Conservation (phyloP, 2,888 invertebrate species). For the Mimachlamys varia region DNA sequence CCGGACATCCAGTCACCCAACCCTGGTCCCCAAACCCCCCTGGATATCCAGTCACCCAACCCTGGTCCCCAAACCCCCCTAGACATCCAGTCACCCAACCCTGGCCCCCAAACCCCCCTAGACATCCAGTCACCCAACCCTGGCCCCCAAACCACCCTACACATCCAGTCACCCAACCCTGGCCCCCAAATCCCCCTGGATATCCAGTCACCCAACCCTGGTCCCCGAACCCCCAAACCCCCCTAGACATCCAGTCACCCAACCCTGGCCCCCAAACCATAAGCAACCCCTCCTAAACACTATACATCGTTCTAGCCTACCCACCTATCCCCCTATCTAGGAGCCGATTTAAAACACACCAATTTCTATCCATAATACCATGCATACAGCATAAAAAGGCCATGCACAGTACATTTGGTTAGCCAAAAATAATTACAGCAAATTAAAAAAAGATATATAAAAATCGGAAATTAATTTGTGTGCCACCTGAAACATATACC, state of each 20-base stretch:
- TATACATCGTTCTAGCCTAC: neutral
- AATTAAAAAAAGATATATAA: neutral
- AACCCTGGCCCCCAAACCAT: neutral
- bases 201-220: too few species aligned
- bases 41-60: too few species aligned
- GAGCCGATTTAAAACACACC: neutral
- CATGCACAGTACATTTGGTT: neutral
- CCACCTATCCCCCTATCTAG: neutral
- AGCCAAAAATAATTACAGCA: neutral
- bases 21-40: too few species aligned
- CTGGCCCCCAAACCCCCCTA: neutral
- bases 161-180: too few species aligned
- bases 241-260: too few species aligned
- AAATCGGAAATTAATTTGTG: neutral
- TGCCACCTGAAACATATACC: constrained; percentile 3
- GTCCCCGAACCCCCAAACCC: neutral
- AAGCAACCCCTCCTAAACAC: neutral
- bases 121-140: too few species aligned
- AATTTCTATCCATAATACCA: neutral
- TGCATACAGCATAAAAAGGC: neutral
- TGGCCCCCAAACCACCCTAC: too few species aligned
- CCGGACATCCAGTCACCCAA: too few species aligned
- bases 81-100: too few species aligned
- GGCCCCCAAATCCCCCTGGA: neutral
- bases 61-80: too few species aligned